Evolutionary conservation across 2,113 vertebrate genomes (phyloP), one percentile per base, ranked within the genome.

Genomic region (Poecile atricapillus): DNA sequence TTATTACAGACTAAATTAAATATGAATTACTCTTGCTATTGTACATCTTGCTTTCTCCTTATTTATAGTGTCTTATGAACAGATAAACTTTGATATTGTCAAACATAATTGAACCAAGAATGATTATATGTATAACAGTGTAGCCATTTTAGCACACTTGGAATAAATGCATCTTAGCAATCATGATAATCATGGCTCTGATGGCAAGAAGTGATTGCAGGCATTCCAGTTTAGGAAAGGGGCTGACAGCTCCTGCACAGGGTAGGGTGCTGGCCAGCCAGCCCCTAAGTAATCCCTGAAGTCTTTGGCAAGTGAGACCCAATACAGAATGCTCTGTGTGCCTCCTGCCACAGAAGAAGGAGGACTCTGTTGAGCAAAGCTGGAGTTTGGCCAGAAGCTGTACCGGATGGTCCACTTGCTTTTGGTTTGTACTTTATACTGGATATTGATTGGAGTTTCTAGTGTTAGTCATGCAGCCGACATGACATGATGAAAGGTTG

Each of bases 301-400:
- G 56, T 39, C 44, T 86, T 37, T 70, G 47, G 20, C 35, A 62
- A 19, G 20, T 55, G 21, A 33, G 19, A 25, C 14, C 15, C 28
- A 3, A 7, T 4, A 15, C 9, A 73, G 46, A 27, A n/a, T 3
- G 13, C 21, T 64, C 14, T 2, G 1, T n/a, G 33, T 0, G 0
- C 31, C n/a, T 30, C 47, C 44, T 68, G 62, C 52, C 2, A 0
- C 7, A 17, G 43, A 58, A 44, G 39, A 52, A 52, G 28, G 39
- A 18, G 27, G 10, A 53, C 19, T 52, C 33, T 39, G 17, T 55
- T 17, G 10, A 53, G 17, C 30, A 28, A 41, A 31, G 65, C 49
- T 68, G 41, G 53, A 76, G 30, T 31, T 84, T 9, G 39, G 35
- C n/a, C 0, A 1, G 71, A 73, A 62, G 41, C 68, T 80, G 11